A percentile compares a stretch with the other conserved stretches of the same genome.
These are phyloP conservation scores for Eudasyphora cyanicolor DNA, from an alignment of 2,888 invertebrate genomes.

Conservation along the genomic window DNA sequence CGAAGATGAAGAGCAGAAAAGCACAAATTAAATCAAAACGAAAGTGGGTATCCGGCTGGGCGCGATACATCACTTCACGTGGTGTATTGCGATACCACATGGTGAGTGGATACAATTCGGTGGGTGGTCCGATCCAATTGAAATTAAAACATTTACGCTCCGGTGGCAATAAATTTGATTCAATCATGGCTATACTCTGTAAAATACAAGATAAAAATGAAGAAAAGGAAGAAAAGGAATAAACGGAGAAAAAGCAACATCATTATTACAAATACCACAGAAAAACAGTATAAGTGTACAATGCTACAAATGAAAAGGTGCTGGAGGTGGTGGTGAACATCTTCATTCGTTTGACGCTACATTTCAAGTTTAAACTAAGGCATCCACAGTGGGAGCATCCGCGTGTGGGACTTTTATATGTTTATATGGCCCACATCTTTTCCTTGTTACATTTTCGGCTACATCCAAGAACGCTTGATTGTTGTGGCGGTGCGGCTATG, in stretches of 20 bases:
- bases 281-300: too few species aligned
- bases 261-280: not conserved
- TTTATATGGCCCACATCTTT: not conserved
- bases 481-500: not conserved
- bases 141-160: conserved; percentile 90
- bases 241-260: conserved; percentile 4
- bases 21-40: conserved; percentile 92
- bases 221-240: conserved; percentile 25
- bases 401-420: too few species aligned
- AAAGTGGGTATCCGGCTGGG: conserved; percentile 90
- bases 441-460: too few species aligned
- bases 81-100: conserved; percentile 89
- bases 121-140: conserved; percentile 84
- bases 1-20: conserved; percentile 87
- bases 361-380: conserved; percentile 1
- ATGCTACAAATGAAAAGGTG: not conserved
- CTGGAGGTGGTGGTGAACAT: not conserved
- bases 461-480: not conserved
- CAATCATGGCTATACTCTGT: conserved; percentile 97
- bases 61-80: conserved; percentile 89
- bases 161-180: conserved; percentile 92
- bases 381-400: not conserved
- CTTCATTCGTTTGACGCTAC: not conserved
- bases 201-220: conserved; percentile 68
- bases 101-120: conserved; percentile 90